Evolutionary conservation across 92 coral and sea anemone genomes (phyloP).

Genomic region (Isaurus tuberculatus): DNA sequence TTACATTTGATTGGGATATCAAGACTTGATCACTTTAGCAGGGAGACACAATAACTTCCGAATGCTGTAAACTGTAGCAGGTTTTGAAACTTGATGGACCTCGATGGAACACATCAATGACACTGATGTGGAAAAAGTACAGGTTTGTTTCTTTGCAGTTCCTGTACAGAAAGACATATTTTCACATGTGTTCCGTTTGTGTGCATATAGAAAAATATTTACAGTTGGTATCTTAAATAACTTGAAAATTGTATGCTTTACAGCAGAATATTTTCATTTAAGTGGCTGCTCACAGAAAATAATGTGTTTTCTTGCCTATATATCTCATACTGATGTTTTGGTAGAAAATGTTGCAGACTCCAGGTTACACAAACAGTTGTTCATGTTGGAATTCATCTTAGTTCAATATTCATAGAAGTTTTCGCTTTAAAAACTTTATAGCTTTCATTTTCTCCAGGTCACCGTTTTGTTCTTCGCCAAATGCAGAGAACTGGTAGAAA

Average conservation of each 20-base stretch:
- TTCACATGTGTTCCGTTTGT: background rate
- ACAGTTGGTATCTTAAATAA: background rate
- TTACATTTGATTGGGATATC: constrained; percentile 7
- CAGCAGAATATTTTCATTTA: background rate
- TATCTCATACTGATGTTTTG: background rate
- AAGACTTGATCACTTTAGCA: background rate
- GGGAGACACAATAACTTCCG: background rate
- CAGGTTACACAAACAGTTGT: background rate
- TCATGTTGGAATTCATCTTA: background rate
- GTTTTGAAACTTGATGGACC: constrained; percentile 32
- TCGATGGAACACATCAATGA: constrained; percentile 32
- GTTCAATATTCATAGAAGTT: background rate
- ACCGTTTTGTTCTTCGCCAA: constrained; percentile 91
- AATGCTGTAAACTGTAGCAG: background rate
- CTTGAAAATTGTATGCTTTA: background rate
- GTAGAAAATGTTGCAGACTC: background rate
- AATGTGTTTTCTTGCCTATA: background rate
- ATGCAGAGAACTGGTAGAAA: constrained; percentile 91
- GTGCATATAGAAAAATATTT: background rate
- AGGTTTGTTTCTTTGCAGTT: background rate
- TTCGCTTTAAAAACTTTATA: background rate
- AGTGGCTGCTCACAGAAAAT: background rate
- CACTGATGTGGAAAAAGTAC: constrained; percentile 1
- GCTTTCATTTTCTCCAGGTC: constrained; percentile 62
- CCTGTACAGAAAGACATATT: background rate